Base-by-base conservation (phyloP, 35 echinoderm and acorn worm genomes). In the Chiridota heheva region DNA sequence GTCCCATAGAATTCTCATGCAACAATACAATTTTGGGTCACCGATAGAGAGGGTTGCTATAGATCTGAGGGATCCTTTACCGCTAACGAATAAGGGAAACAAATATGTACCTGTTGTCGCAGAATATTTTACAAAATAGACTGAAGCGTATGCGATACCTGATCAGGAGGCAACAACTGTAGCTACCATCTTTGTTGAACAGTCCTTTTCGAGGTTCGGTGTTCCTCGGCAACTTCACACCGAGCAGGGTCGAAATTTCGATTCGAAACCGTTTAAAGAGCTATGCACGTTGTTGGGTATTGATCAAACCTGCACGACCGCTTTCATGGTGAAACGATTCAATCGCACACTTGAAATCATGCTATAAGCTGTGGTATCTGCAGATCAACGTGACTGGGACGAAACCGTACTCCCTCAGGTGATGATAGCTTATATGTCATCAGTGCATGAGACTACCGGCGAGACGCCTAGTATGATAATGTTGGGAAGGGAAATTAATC, bases 71-170 rank as follows among this genome's bases (percentile, higher is more conserved):
- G n/a, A n/a, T n/a, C n/a, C n/a, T n/a, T n/a, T n/a, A n/a, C n/a
- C n/a, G n/a, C n/a, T n/a, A n/a, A n/a, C n/a, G n/a, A n/a, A n/a
- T n/a, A n/a, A n/a, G n/a, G n/a, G n/a, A n/a, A n/a, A n/a, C 17
- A 40, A 58, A 18, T 18, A 82, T 38, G 18, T 81, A 7, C 76
- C 81, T 1, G 86, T 88, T 1, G 43, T 88, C 43, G 57, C 40
- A 6, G 86, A 88, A 34, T 88, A 82, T 33, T 53, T 69, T 36
- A 88, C 76, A 35, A 74, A 63, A 62, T 88, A 67, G 77, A 73
- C 77, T 43, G 86, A 88, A 58, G 77, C 86, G 2, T 88, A 82
- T 46, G 39, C 86, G 28, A 41, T 82, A 4, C 70, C 63, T 15
- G 46, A 88, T 42, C 12, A 82, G 34, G 42, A 72, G 17, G 80